A percentile compares a stretch with the other conserved stretches of the same genome.
Evolutionary conservation across 2,888 invertebrate genomes (phyloP).

Genomic region (Himalopsyche anomala): DNA sequence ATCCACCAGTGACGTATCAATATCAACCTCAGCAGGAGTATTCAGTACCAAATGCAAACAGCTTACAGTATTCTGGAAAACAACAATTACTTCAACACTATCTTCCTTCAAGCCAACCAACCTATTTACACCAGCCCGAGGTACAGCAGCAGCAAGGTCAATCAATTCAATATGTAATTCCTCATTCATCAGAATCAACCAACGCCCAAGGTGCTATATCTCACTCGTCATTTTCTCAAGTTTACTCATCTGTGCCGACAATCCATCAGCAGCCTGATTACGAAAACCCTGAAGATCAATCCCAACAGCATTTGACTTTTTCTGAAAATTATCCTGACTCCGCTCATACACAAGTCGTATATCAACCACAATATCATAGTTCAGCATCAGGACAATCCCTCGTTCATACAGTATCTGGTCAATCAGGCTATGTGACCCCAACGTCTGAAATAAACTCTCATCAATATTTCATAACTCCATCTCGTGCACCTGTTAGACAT

Average conservation of each 20-base stretch:
- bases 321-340: conserved; percentile 79
- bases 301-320: conserved; percentile 69
- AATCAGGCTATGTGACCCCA: conserved; percentile 20
- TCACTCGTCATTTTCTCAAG: conserved; percentile 67
- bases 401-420: conserved; percentile 32
- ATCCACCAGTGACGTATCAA: neutral
- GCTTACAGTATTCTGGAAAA: neutral
- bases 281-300: conserved; percentile 66
- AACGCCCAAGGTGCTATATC: conserved; percentile 67
- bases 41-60: neutral
- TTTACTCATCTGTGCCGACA: conserved; percentile 69
- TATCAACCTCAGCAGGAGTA: conserved; percentile 7
- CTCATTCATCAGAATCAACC: conserved; percentile 65
- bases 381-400: conserved; percentile 41
- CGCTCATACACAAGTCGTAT: conserved; percentile 78
- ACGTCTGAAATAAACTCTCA: neutral
- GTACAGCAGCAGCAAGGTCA: conserved; percentile 49
- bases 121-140: conserved; percentile 47
- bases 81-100: conserved; percentile 53
- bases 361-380: conserved; percentile 70
- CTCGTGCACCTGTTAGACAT: neutral
- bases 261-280: conserved; percentile 67
- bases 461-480: conserved; percentile 1
- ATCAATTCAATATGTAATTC: conserved; percentile 55
- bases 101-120: conserved; percentile 42